Conservation (phyloP, 2,888 invertebrate species). For the Sepioteuthis lessoniana region DNA sequence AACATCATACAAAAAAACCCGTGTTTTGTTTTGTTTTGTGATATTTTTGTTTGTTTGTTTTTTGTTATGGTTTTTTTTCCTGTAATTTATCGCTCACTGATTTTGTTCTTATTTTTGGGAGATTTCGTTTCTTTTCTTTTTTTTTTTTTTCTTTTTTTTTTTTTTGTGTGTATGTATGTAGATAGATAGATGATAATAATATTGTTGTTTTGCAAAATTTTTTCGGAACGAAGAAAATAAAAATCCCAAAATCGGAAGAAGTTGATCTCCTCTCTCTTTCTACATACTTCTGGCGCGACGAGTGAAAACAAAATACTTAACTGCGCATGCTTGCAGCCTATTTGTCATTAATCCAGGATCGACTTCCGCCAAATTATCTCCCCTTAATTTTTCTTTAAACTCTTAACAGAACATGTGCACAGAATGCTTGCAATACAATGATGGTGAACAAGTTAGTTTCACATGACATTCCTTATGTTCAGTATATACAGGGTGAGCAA, state of each 20-base stretch:
- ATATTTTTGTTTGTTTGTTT: neutral
- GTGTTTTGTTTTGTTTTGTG: neutral
- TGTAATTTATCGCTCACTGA: neutral
- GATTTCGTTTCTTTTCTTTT: constrained; percentile 11
- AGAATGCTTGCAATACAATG: no score
- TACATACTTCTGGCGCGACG: constrained; percentile 6
- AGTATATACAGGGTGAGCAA: no score
- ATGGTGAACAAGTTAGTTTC: no score
- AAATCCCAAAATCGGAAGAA: constrained; percentile 25
- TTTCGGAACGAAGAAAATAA: neutral
- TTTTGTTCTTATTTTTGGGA: neutral
- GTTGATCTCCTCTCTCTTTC: constrained; percentile 25
- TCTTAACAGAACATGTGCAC: no score
- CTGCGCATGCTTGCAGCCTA: neutral
- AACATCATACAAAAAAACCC: neutral
- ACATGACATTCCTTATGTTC: no score
- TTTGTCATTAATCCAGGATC: neutral
- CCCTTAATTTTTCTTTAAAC: neutral
- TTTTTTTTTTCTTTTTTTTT: no score
- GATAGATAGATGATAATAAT: neutral
- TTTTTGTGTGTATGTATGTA: neutral
- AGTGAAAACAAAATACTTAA: neutral
- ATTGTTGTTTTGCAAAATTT: neutral
- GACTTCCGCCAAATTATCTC: neutral
- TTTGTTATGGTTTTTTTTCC: neutral